Base-by-base conservation (phyloP, 2,888 invertebrate species). In the Nemurella pictetii region DNA sequence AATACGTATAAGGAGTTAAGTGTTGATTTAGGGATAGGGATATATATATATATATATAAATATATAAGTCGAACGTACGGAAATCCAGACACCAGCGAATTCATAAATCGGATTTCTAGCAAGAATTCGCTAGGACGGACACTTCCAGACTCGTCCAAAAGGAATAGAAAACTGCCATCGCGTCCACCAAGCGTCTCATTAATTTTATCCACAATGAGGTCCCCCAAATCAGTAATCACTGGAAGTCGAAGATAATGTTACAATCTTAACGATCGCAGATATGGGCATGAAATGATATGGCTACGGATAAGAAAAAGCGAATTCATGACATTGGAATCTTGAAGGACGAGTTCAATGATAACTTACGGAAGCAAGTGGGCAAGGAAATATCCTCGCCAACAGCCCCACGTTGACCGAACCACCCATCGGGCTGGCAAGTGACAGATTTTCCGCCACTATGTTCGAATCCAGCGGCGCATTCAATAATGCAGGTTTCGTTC, bases 121-220 rank as follows among this genome's bases (percentile, higher is more conserved):
- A 81, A 30, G 80, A 85, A 85, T 81, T 85, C 78, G 0, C 55
- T 78, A 5, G 84, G 82, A 0, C 82, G 30, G 20, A 85, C 84
- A 29, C 85, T 85, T 0, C 82, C 85, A 36, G 85, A 85, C 32
- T 85, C 85, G 74, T 85, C 85, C 80, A 85, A 25, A 20, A 85
- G 36, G 78, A 85, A 85, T 7, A 85, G 77, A 3, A 85, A 72
- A 20, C 82, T 83, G n/a, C 84, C 85, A 5, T 36, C 27, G 30
- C 77, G 74, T 7, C 75, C 84, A 15, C 80, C 74, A 12, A 85
- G 55, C n/a, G 85, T 85, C 35, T 72, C 73, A 26, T 85, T 85
- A 74, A 85, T 85, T n/a, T 84, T 74, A 72, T 85, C 85, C 72
- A 84, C 82, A 29, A 85, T 81, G n/a, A 78, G 82, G 20, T 75